phyloP scores from a whole-genome alignment of 2,888 invertebrate species.

The Drosophila longiperda region DNA sequence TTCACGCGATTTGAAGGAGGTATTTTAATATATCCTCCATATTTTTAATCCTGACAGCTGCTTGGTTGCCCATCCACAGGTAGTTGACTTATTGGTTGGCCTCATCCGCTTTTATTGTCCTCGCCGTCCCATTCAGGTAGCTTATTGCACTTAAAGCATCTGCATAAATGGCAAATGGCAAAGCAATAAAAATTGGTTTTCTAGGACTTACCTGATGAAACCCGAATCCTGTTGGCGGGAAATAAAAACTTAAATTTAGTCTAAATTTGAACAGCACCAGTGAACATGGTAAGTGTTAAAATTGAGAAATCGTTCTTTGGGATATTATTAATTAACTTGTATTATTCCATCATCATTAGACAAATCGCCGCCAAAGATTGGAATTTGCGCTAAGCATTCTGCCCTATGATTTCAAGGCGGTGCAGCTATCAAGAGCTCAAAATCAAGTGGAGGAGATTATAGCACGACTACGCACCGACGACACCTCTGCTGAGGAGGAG shows the following conservation, averaged over 20 bases:
- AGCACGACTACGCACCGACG: constrained; percentile 43
- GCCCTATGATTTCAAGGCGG: constrained; percentile 47
- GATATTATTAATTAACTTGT: not conserved
- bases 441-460: constrained; percentile 57
- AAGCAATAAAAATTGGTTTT: constrained; percentile 22
- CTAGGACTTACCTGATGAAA: constrained; percentile 37
- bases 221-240: not conserved
- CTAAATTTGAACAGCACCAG: constrained; percentile 43
- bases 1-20: not conserved
- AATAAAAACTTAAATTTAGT: constrained; percentile 55
- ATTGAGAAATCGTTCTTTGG: rapidly evolving
- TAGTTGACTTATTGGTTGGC: constrained; percentile 21
- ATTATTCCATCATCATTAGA: constrained; percentile 20
- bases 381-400: constrained; percentile 61
- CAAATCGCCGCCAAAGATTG: constrained; percentile 62
- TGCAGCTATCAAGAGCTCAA: constrained; percentile 50
- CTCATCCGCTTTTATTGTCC: not conserved
- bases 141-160: constrained; percentile 40
- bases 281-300: constrained; percentile 55
- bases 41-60: constrained; percentile 30
- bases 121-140: constrained; percentile 5
- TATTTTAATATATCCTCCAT: not conserved
- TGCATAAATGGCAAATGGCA: constrained; percentile 21
- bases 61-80: constrained; percentile 13
- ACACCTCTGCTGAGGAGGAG: constrained; percentile 39